Evolutionary conservation across 1,140 invertebrate genomes (phyloP), one percentile per base, ranked within the genome.

Genomic region (Trichonephila inaurata): DNA sequence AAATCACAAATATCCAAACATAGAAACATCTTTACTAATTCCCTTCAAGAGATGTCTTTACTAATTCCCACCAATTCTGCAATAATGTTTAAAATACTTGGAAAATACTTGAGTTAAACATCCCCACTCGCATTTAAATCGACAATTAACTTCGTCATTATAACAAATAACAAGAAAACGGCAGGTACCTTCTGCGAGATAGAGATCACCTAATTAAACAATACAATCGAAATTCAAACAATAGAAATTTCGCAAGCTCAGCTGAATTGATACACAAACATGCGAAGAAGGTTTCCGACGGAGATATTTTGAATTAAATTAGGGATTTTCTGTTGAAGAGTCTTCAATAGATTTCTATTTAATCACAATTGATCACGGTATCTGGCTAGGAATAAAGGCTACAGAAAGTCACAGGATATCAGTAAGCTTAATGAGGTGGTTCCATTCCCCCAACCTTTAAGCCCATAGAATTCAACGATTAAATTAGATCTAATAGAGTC

Each of bases 271-370:
- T 28, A 40, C 16, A 14, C 72, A 33, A 33, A 33, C 18, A 40
- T 8, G 10, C 5, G 24, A 40, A 77, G 16, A 28, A 28, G 10
- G 72, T 16, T 40, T 69, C 66, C 24, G 66, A 69, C 12, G 66
- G 14, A 7, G 28, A 77, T 77, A 77, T 77, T 77, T 77, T 77
- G 72, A 77, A 77, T 77, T 77, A 77, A 77, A 77, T 77, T 77
- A 77, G 72, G 33, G 24, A 77, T 19, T 77, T 12, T 18, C 16
- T 77, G 72, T 40, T 77, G 28, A 77, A 77, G 72, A 77, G 72
- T 77, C 28, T 77, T 77, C 72, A 77, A 77, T 77, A 77, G 28
- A 77, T 77, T 77, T 77, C 72, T 21, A 85, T 85, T 85, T 85
- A 85, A 51, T 60, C 82, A 85, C 44, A 58, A 58, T 60, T 24